phyloP scores from a whole-genome alignment of 2,113 vertebrate species.

The Canis aureus region DNA sequence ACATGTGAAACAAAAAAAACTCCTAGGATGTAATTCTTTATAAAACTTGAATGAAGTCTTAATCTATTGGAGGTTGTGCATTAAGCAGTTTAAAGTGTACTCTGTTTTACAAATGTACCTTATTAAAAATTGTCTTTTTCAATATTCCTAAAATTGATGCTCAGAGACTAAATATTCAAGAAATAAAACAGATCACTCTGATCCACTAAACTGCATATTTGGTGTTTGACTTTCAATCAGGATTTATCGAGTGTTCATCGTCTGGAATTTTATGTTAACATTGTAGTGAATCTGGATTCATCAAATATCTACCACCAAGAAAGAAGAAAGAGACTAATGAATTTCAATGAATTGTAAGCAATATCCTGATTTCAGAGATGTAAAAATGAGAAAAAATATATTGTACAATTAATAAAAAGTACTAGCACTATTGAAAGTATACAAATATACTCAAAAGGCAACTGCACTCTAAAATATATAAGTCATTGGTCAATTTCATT shows the following conservation, averaged over 20 bases:
- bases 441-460: not conserved
- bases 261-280: not conserved
- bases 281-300: slow-evolving; percentile 1
- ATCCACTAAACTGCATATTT: not conserved
- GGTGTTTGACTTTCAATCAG: not conserved
- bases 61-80: not conserved
- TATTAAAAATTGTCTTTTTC: not conserved
- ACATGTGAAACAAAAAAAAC: not conserved
- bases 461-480: not conserved
- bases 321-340: slow-evolving; percentile 8
- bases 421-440: not conserved
- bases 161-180: not conserved
- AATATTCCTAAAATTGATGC: not conserved
- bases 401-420: not conserved
- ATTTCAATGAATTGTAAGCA: not conserved
- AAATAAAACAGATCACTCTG: not conserved
- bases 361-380: not conserved
- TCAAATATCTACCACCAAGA: not conserved
- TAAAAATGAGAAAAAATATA: not conserved
- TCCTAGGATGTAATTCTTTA: not conserved
- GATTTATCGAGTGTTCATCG: not conserved
- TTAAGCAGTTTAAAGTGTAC: not conserved
- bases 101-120: not conserved
- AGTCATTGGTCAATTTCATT: not conserved
- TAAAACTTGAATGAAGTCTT: not conserved